Base-by-base conservation (phyloP, 2,113 vertebrate species). In the Nipponia nippon region DNA sequence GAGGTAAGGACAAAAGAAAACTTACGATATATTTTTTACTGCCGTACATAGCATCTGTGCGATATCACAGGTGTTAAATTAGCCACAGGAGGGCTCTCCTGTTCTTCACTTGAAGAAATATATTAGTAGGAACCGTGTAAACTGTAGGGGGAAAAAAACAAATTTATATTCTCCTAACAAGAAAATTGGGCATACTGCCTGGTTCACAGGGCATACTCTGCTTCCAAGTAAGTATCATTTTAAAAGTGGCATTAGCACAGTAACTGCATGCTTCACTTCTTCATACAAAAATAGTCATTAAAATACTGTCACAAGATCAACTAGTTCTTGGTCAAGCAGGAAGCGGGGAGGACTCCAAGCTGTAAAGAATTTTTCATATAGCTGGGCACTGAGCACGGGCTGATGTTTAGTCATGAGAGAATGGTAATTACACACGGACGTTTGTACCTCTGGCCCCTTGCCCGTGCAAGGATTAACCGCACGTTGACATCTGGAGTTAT, bases 61-160 rank as follows among this genome's bases (percentile, higher is more conserved):
- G 1, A 8, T 44, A 73, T 22, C 42, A 85, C 30, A 83, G 89
- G 80, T 40, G 62, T 80, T 90, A 87, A 85, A 95, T 85, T 96
- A 95, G 81, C 97, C 94, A 97, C 91, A 96, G 26, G 96, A 94
- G 95, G 97, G 96, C 96, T 94, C 97, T 93, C 94, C 94, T 82
- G 96, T 85, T 91, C 94, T 93, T 95, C 63, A 40, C 53, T 95
- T 91, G 75, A 76, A 89, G 58, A 89, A 89, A 66, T 65, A 15
- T 7, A 17, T 66, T 65, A 70, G 58, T 58, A 26, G 65, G 53
- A 83, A 14, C 36, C 6, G 25, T 44, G 78, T 87, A 84, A 91
- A 36, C 46, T 94, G 49, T 12, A 44, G 34, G 52, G 25, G 0
- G n/a, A n/a, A 12, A 44, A 40, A 71, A 63, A 5, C 11, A 76